Evolutionary conservation across 1,140 invertebrate species (phyloP).

Genomic region (Aricia agestis): DNA sequence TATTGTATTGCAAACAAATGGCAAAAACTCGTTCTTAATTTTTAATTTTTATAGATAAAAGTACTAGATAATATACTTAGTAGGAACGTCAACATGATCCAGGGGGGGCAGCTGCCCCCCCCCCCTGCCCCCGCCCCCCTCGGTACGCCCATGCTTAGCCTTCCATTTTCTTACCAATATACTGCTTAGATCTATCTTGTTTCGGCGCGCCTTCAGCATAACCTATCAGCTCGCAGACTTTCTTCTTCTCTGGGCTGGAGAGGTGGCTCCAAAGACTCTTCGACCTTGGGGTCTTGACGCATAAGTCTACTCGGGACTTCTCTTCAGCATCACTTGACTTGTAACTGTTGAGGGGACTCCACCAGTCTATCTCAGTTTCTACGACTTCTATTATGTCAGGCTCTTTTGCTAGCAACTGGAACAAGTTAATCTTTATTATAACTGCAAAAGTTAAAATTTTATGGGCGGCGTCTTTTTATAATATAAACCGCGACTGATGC

Average conservation of each 20-base stretch:
- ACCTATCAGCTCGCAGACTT: constrained; percentile 80
- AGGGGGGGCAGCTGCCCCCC: too few species aligned
- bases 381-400: constrained; percentile 76
- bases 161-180: constrained; percentile 77
- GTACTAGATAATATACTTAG: too few species aligned
- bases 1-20: too few species aligned
- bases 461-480: too few species aligned
- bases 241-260: constrained; percentile 81
- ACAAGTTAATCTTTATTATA: too few species aligned
- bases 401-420: constrained; percentile 77
- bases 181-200: constrained; percentile 76
- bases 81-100: too few species aligned
- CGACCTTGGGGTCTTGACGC: constrained; percentile 71
- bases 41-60: too few species aligned
- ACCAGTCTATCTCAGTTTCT: constrained; percentile 75
- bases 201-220: constrained; percentile 62
- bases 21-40: too few species aligned
- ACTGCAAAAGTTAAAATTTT: too few species aligned
- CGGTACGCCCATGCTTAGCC: too few species aligned
- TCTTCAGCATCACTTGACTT: constrained; percentile 42
- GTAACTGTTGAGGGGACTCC: constrained; percentile 54
- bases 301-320: constrained; percentile 48
- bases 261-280: constrained; percentile 80
- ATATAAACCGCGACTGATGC: too few species aligned
- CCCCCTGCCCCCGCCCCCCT: too few species aligned